Conservation (phyloP, 1,140 invertebrate genomes). For the Physella acuta region DNA sequence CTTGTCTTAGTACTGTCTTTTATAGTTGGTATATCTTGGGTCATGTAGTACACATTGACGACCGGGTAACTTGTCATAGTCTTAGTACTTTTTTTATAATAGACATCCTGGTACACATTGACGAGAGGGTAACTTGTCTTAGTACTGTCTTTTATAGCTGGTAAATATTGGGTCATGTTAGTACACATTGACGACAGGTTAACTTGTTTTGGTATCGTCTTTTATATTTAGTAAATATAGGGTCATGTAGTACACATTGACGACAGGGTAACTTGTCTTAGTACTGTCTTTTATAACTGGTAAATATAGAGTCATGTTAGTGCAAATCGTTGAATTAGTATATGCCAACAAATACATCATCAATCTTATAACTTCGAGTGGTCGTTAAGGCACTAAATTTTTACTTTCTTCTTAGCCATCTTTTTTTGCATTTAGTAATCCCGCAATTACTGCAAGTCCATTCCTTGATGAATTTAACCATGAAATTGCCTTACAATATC, state of each 20-base stretch:
- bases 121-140: constrained; percentile 6
- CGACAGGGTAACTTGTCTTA: neutral
- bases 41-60: constrained; percentile 29
- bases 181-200: constrained; percentile 24
- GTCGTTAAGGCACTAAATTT: too few species aligned
- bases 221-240: too few species aligned
- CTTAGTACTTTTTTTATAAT: neutral
- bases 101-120: constrained; percentile 34
- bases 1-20: neutral
- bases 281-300: neutral
- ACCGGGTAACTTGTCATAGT: constrained; percentile 8
- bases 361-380: too few species aligned
- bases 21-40: neutral
- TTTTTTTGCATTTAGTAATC: too few species aligned
- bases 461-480: too few species aligned
- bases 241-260: constrained; percentile 30
- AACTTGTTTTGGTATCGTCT: too few species aligned
- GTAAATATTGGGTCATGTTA: too few species aligned
- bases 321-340: too few species aligned
- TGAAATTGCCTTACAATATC: neutral
- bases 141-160: constrained; percentile 1
- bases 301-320: neutral
- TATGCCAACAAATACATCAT: too few species aligned
- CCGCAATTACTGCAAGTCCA: too few species aligned
- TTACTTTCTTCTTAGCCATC: too few species aligned